Evolutionary conservation across 2,888 invertebrate species (phyloP).

Genomic region (Conistra vaccinii): DNA sequence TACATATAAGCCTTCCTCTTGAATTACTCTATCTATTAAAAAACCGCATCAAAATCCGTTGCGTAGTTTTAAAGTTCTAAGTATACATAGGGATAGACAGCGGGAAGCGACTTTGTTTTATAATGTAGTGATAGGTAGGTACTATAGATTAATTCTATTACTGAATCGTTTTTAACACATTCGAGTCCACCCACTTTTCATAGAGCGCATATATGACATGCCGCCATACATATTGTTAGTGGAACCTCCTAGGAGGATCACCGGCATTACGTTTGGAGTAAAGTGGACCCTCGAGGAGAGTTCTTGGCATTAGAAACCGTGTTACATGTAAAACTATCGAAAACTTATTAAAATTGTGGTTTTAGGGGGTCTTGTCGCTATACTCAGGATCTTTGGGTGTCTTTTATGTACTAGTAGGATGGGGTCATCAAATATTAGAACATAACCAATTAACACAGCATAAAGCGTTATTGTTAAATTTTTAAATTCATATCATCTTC

Average conservation of each 20-base stretch:
- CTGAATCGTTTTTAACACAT: background rate
- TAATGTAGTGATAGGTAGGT: too few relatives aligned
- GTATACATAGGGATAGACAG: too few relatives aligned
- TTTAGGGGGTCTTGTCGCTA: background rate
- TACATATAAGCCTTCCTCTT: too few relatives aligned
- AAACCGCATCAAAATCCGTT: too few relatives aligned
- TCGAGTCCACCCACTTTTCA: background rate
- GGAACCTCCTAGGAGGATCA: too few relatives aligned
- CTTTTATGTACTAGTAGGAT: background rate
- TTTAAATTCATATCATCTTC: background rate
- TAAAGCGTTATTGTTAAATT: background rate
- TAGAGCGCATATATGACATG: background rate
- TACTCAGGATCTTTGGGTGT: background rate
- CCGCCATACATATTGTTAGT: too few relatives aligned
- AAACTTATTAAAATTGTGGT: background rate
- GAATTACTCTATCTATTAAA: too few relatives aligned
- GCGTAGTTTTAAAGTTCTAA: too few relatives aligned
- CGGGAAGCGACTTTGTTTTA: too few relatives aligned
- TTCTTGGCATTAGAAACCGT: background rate
- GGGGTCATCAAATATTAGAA: background rate
- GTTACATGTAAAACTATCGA: background rate
- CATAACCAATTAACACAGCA: background rate
- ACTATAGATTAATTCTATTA: background rate
- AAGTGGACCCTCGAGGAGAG: background rate
- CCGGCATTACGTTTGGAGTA: background rate